Evolutionary conservation across 2,888 invertebrate species (phyloP).

Genomic region (Drosophila lacicola): DNA sequence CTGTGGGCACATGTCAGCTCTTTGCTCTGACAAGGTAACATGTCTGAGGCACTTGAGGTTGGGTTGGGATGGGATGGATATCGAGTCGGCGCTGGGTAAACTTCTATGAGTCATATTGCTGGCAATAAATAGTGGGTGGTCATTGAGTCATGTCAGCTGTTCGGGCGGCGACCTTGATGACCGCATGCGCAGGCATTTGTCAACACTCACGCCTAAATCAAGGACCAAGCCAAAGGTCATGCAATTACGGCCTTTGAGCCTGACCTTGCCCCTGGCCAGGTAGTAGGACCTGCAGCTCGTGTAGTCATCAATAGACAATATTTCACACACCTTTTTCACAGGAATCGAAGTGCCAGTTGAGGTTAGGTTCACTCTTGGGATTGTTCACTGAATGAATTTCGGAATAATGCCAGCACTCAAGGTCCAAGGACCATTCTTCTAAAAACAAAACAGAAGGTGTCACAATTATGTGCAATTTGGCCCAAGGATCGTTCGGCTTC

Average conservation of each 20-base stretch:
- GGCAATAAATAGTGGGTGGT: constrained; percentile 4
- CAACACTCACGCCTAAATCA: constrained; percentile 32
- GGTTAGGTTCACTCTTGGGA: constrained; percentile 6
- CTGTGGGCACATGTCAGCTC: not conserved
- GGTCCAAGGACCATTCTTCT: not conserved
- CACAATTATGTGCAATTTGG: not conserved
- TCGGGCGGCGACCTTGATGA: constrained; percentile 67
- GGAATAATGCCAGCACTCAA: not conserved
- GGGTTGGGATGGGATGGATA: not conserved
- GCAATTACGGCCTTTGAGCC: constrained; percentile 27
- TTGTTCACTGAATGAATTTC: constrained; percentile 9
- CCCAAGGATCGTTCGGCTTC: not conserved
- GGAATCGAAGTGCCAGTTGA: constrained; percentile 7
- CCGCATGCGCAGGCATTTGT: constrained; percentile 71
- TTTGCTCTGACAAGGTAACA: not conserved
- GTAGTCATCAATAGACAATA: not conserved
- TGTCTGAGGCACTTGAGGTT: not conserved
- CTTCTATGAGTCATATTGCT: constrained; percentile 32
- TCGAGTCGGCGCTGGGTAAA: not conserved
- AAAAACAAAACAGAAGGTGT: not conserved
- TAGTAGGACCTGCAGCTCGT: constrained; percentile 15
- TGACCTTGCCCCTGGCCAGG: constrained; percentile 38
- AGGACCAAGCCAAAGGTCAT: constrained; percentile 48
- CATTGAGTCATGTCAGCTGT: constrained; percentile 61
- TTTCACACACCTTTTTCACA: constrained; percentile 4